Base-by-base conservation (phyloP, 1,140 invertebrate genomes). In the Calephelis virginiensis region DNA sequence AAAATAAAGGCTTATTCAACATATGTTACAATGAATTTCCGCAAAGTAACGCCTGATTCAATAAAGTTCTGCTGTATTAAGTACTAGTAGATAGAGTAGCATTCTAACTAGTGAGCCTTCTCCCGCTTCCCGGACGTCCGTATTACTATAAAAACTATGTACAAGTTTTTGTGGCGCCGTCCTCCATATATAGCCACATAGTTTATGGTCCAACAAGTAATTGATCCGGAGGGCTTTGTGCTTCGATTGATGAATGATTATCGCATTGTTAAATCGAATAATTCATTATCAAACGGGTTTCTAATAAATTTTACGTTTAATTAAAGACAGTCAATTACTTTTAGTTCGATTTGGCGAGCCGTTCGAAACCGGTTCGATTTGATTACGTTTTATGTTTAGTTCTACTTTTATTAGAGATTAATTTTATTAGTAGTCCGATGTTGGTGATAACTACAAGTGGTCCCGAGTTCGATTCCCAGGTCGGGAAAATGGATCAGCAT, bases 121-220 rank as follows among this genome's bases (percentile, higher is more conserved):
- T 59, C 28, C 28, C 8, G 53, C 12, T 59, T 59, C 53, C 53
- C 28, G 53, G 53, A 59, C 40, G 40, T 43, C 40, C 40, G 40
- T 43, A 9, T 43, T 37, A 28, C 37, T 11, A n/a, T 59, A 59
- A 59, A 59, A 59, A 59, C 12, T n/a, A 11, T 5, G 37, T 5
- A 38, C 53, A 12, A 38, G 53, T 59, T 38, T 37, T 59, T 59
- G 53, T 59, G 53, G 53, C 53, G 53, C 53, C 53, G 17, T 11
- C 17, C 14, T 14, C 49, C 50, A 14, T 50, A 53, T 53, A 53
- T 28, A 17, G 17, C 13, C 9, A 9, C 13, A 8, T 53, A 17
- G 28, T 37, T 28, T 28, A 38, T 38, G 38, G 53, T 28, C 11
- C 53, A 28, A 3, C 28, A 11, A 59, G 28, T 59, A 38, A 59